Evolutionary conservation across 2,888 invertebrate genomes (phyloP), one percentile per base, ranked within the genome.

Genomic region (Caenorhabditis zanzibari): DNA sequence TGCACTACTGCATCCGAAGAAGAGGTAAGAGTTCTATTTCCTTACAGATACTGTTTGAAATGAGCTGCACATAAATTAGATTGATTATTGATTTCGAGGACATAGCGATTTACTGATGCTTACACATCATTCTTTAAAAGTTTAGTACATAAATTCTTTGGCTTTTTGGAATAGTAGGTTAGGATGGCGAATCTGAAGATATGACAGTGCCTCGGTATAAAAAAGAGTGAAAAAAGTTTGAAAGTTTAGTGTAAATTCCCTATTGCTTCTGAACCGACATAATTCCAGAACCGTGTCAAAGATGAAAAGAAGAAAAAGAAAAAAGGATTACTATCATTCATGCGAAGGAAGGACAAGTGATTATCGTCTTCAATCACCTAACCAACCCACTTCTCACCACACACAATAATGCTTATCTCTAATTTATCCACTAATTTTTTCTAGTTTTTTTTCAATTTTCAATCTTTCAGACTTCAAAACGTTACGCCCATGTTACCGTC

Each of bases 261-360:
- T n/a, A n/a, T n/a, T n/a, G n/a, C n/a, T n/a, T n/a, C n/a, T n/a
- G n/a, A n/a, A n/a, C n/a, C n/a, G n/a, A n/a, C n/a, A n/a, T n/a
- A n/a, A n/a, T 72, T 83, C 35, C 79, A 83, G 83, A 63, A 12
- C 14, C 56, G 35, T 0, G 38, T 26, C 9, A 75, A 69, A n/a
- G 79, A 69, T 6, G 76, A 72, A 38, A 84, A 84, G 28, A 86
- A 85, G 69, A 87, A 87, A 61, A 87, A 85, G 59, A 87, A 87
- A 69, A 84, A 80, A 41, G 85, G 85, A 61, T 58, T 85, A 9
- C 75, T 87, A 49, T 85, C 85, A 41, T 84, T 87, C 49, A 81
- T 87, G 32, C 61, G 82, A 38, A 85, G 59, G 72, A 87, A 82
- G 41, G 82, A 85, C 12, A 84, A 80, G 44, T 52, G 52, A 69